Evolutionary conservation across 2,113 vertebrate genomes (phyloP), one percentile per base, ranked within the genome.

Genomic region (Bubo bubo): DNA sequence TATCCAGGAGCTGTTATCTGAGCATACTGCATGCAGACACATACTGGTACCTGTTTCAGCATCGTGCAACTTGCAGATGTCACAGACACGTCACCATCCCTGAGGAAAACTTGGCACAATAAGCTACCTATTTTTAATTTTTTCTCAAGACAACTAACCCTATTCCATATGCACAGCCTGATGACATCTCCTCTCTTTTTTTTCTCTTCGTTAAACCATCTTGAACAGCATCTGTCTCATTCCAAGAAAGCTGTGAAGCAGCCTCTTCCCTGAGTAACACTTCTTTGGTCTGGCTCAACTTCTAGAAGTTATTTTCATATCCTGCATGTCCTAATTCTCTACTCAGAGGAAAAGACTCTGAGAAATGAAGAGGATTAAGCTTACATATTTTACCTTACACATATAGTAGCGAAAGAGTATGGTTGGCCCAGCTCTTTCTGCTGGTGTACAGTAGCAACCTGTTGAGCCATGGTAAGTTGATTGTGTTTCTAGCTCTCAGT

Each of bases 51-150:
- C 66, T 52, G 7, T 14, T 60, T 8, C 80, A 80, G 72, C 49
- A 10, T 0, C 9, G 0, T 1, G 0, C 0, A 41, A 5, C 6
- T 18, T 73, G 56, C 53, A 55, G 70, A 16, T 45, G 43, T 45
- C 16, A 17, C 17, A 18, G 43, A 27, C 56, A 6, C 0, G 28
- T 49, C 75, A 63, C 47, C 4, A 2, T 53, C 6, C 43, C 55
- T 21, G 6, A 11, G 79, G 34, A 83, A 94, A 86, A 83, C 14
- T 10, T 90, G 85, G 67, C 90, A 86, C 41, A 79, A 66, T 9
- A 77, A 86, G 27, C 55, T 63, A 90, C 41, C 79, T 94, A 88
- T 86, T 96, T 97, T 97, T 95, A 92, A 47, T 93, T 90, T 94
- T 94, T 84, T 73, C 85, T 79, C 26, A 55, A 90, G 79, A 80